Evolutionary conservation across 2,888 invertebrate genomes (phyloP), one percentile per base, ranked within the genome.

Genomic region (Dorcus hopei): DNA sequence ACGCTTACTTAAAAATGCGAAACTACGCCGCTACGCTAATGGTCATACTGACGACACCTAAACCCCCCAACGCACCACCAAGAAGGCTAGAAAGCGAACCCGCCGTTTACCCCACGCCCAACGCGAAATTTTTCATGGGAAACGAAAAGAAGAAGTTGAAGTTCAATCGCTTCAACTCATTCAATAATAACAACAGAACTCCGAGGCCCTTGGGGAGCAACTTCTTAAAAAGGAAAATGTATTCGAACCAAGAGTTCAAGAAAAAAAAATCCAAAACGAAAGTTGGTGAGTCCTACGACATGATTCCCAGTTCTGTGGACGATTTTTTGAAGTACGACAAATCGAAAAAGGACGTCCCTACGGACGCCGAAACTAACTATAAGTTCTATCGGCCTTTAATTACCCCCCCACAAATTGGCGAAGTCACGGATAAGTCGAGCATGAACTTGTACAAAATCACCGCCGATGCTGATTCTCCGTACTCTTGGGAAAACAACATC

Each of bases 1-100:
- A 67, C 45, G 61, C 61, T 9, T 57, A 58, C 41, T 49, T 67
- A 42, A 65, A 65, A 52, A 67, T 67, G 65, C 64, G 65, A 43
- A 65, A 65, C 47, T 67, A 65, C 54, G 67, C 65, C 0, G 65
- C 65, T 7, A 67, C 65, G 2, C 23, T 67, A 42, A 61, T 67
- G 61, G 59, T 67, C 1, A 54, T 67, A 7, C 40, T 65, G n/a
- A 61, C 67, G 0, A 65, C 65, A 5, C 42, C 57, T 9, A n/a
- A 23, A 14, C 19, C 54, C 26, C 26, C 26, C 26, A 7, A 0
- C 26, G 26, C 26, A 5, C 26, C 26, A 1, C 38, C 6, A 8
- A 16, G 38, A 26, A 38, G 50, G n/a, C 50, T n/a, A n/a, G 33
- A 9, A 9, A 3, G 0, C 38, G 33, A 42, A 2, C 14, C 14